Evolutionary conservation across 2,888 invertebrate genomes (phyloP).

Genomic region (Parochlus steinenii): DNA sequence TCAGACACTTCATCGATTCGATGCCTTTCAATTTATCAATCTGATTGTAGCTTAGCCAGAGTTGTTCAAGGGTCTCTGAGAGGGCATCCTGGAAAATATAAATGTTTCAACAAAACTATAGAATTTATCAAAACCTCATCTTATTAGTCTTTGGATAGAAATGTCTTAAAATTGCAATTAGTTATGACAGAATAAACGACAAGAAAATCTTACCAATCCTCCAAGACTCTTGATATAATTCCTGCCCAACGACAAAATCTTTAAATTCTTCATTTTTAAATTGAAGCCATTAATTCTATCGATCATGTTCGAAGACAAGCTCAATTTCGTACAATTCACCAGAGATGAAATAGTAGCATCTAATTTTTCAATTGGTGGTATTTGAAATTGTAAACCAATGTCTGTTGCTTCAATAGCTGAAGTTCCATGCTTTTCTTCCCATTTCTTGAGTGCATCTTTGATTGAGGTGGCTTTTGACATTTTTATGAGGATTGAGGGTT

Average conservation of each 20-base stretch:
- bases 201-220: constrained; percentile 40
- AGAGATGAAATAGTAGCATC: constrained; percentile 57
- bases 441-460: constrained; percentile 65
- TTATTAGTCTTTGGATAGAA: not conserved
- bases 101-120: not conserved
- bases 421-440: constrained; percentile 54
- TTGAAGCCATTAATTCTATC: constrained; percentile 70
- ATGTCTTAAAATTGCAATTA: not conserved
- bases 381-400: constrained; percentile 60
- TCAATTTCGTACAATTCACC: constrained; percentile 56
- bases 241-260: constrained; percentile 63
- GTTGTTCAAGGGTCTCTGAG: constrained; percentile 64
- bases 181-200: not conserved
- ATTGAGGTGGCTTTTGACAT: constrained; percentile 54
- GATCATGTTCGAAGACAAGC: constrained; percentile 74
- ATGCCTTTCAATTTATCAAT: constrained; percentile 78
- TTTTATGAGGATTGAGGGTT: no score
- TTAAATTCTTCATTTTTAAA: constrained; percentile 60
- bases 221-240: constrained; percentile 75
- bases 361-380: constrained; percentile 83
- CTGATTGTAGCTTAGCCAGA: constrained; percentile 80
- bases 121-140: not conserved
- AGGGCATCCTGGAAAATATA: constrained; percentile 45
- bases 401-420: constrained; percentile 46
- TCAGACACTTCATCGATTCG: constrained; percentile 53